phyloP scores from a whole-genome alignment of 2,113 vertebrate genomes.

The Tyto alba region DNA sequence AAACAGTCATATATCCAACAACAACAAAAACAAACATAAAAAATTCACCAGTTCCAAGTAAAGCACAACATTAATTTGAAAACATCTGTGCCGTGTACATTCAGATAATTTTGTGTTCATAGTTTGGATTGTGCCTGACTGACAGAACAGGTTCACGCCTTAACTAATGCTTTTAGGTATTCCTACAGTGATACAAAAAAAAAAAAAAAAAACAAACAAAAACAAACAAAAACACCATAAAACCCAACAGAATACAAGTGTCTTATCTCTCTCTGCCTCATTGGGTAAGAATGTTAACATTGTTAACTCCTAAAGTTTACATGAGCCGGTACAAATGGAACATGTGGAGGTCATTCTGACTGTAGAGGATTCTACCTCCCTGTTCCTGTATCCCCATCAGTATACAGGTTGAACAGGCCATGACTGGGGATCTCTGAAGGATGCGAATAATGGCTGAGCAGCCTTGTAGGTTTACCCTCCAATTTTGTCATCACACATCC shows the following conservation, averaged over 20 bases:
- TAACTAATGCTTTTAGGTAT: background rate
- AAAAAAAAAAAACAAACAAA: too few species aligned
- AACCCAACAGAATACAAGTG: background rate
- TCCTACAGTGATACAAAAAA: background rate
- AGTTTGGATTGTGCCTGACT: background rate
- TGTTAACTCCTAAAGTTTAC: background rate
- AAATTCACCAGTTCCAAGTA: background rate
- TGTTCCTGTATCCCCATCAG: background rate
- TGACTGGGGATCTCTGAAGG: background rate
- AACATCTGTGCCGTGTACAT: background rate
- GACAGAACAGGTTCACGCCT: background rate
- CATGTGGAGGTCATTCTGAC: background rate
- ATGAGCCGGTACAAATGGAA: background rate
- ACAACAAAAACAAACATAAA: background rate
- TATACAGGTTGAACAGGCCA: background rate
- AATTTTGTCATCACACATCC: background rate
- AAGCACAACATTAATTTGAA: background rate
- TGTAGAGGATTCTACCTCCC: background rate
- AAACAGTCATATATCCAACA: background rate
- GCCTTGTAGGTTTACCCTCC: background rate
- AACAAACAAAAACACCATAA: background rate
- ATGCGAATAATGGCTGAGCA: background rate
- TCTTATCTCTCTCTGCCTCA: background rate
- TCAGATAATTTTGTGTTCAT: background rate
- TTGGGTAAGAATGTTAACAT: background rate